Evolutionary conservation across 2,888 invertebrate species (phyloP).

Genomic region (Athalia circularis): DNA sequence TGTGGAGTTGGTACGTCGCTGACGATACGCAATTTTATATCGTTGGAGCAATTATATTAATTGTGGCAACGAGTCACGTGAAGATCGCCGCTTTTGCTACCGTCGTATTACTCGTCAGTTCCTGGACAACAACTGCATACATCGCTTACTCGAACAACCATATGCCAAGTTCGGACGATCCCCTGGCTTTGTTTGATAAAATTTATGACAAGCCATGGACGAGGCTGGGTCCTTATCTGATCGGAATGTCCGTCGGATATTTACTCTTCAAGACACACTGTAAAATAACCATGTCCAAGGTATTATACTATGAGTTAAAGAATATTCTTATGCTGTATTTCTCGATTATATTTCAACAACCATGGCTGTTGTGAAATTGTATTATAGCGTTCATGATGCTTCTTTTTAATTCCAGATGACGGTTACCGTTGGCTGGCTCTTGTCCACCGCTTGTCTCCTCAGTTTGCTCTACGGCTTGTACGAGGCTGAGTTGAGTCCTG

Average conservation of each 20-base stretch:
- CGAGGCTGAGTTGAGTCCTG: slow-evolving; percentile 81
- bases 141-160: slow-evolving; percentile 88
- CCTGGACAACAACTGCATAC: slow-evolving; percentile 87
- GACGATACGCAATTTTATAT: slow-evolving; percentile 93
- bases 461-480: slow-evolving; percentile 88
- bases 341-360: background rate
- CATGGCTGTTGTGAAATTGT: background rate
- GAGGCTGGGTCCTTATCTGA: slow-evolving; percentile 87
- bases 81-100: slow-evolving; percentile 83
- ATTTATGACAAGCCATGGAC: slow-evolving; percentile 95
- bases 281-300: slow-evolving; percentile 84
- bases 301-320: slow-evolving; percentile 64
- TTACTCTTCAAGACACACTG: slow-evolving; percentile 88
- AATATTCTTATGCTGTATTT: background rate
- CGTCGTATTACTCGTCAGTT: slow-evolving; percentile 82
- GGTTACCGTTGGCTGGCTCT: slow-evolving; percentile 82
- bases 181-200: slow-evolving; percentile 89
- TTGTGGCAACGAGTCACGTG: slow-evolving; percentile 87
- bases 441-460: slow-evolving; percentile 81
- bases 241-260: slow-evolving; percentile 91
- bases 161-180: slow-evolving; percentile 86
- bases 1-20: slow-evolving; percentile 94
- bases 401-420: slow-evolving; percentile 75
- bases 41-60: slow-evolving; percentile 87
- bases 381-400: background rate